Evolutionary conservation across 2,888 invertebrate genomes (phyloP).

Genomic region (Lucinisca nassula): DNA sequence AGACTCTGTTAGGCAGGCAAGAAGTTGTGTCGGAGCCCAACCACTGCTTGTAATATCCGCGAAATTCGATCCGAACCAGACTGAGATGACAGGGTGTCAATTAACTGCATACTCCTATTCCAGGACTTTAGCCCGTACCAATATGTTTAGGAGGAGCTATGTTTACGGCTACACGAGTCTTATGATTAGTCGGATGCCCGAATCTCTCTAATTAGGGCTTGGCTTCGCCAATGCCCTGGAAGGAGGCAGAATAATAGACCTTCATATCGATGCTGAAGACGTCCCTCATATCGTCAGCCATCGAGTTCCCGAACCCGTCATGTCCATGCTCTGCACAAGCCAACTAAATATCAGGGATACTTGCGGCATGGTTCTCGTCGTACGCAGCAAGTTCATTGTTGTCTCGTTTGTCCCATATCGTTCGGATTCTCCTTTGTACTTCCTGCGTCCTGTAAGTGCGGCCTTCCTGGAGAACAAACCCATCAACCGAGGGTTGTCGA

Average conservation of each 20-base stretch:
- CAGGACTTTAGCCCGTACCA: background rate
- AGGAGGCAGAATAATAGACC: background rate
- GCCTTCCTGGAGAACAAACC: background rate
- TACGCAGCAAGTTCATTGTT: background rate
- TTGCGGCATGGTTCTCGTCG: constrained; percentile 5
- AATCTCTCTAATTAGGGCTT: background rate
- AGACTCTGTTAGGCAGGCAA: background rate
- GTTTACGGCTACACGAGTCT: background rate
- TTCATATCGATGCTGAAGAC: background rate
- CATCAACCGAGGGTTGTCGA: background rate
- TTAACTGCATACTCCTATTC: background rate
- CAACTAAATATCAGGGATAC: background rate
- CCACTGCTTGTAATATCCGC: background rate
- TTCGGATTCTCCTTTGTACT: background rate
- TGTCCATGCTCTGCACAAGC: background rate
- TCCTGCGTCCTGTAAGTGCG: background rate
- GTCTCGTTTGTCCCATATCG: background rate
- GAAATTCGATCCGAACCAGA: constrained; percentile 10
- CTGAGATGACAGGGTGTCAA: constrained; percentile 6
- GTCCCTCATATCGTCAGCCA: background rate
- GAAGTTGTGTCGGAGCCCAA: background rate
- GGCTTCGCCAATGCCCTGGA: background rate
- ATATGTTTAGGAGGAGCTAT: background rate
- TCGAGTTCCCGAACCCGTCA: background rate
- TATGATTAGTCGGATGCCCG: background rate